Conservation (phyloP, 64 coral and sea anemone genomes). For the Cladopsammia gracilis region DNA sequence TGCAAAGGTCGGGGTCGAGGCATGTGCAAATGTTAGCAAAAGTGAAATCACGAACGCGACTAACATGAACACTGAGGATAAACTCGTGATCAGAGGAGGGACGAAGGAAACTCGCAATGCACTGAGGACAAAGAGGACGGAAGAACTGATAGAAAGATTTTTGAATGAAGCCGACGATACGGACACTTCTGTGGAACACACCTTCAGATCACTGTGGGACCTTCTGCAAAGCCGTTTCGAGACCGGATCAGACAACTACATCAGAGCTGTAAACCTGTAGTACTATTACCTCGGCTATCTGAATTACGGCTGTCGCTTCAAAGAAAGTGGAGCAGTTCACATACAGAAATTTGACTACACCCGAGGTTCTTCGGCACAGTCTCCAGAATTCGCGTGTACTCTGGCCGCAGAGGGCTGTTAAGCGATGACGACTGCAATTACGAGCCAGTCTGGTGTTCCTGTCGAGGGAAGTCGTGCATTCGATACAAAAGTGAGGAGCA, state of each 20-base stretch:
- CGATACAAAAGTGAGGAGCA: neutral
- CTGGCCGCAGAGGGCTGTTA: conserved; percentile 50
- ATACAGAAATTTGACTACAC: conserved; percentile 69
- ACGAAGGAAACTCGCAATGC: conserved; percentile 10
- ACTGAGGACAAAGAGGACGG: neutral
- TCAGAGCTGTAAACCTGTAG: conserved; percentile 38
- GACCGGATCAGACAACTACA: neutral
- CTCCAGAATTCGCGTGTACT: conserved; percentile 49
- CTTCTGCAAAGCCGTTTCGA: conserved; percentile 51
- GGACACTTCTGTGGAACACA: neutral
- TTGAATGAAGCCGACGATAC: neutral
- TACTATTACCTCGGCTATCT: conserved; percentile 50
- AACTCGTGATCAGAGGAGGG: conserved; percentile 56
- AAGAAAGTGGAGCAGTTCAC: neutral
- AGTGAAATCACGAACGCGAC: conserved; percentile 7
- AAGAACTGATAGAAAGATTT: neutral
- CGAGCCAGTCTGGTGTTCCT: conserved; percentile 2
- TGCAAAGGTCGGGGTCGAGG: neutral
- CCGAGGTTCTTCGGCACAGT: neutral
- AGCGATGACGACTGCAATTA: conserved; percentile 43
- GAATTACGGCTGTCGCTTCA: conserved; percentile 38
- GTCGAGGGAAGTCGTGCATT: conserved; percentile 37
- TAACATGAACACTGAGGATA: conserved; percentile 17
- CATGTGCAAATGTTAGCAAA: conserved; percentile 24
- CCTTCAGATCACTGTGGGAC: conserved; percentile 58